These are phyloP conservation scores for Onychostruthus taczanowskii DNA, from an alignment of 2,113 vertebrate species.

Conservation along the genomic window DNA sequence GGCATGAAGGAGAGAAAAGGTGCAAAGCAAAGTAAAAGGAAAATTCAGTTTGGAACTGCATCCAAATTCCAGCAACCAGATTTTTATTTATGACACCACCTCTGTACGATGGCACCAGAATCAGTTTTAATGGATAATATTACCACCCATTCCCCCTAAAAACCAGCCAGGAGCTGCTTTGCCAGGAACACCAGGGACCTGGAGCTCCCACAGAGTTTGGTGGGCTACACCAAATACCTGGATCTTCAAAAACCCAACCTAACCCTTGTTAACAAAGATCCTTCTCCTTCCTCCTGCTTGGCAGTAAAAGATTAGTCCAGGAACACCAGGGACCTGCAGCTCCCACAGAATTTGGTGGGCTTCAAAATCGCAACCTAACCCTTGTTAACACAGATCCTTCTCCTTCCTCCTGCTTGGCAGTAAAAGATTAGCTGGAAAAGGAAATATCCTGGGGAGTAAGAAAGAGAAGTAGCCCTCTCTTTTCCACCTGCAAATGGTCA, in stretches of 20 bases:
- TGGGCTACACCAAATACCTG: background rate
- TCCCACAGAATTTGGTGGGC: background rate
- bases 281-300: background rate
- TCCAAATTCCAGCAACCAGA: background rate
- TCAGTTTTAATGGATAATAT: background rate
- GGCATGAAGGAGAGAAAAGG: background rate
- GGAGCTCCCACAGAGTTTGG: background rate
- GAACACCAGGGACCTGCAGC: background rate
- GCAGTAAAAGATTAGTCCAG: background rate
- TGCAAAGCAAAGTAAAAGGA: background rate
- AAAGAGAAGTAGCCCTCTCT: background rate
- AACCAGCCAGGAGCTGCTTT: background rate
- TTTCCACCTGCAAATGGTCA: background rate
- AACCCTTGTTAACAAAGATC: rapidly evolving
- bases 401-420: background rate
- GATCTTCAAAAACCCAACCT: background rate
- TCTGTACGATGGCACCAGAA: background rate
- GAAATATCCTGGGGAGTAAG: background rate
- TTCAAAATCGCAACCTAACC: background rate
- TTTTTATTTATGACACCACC: background rate
- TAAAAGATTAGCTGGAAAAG: background rate
- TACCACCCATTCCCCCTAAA: background rate
- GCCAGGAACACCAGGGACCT: background rate
- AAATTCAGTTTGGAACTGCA: background rate
- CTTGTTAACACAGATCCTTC: background rate